Evolutionary conservation across 2,113 vertebrate species (phyloP).

Genomic region (Amazona vittata): DNA sequence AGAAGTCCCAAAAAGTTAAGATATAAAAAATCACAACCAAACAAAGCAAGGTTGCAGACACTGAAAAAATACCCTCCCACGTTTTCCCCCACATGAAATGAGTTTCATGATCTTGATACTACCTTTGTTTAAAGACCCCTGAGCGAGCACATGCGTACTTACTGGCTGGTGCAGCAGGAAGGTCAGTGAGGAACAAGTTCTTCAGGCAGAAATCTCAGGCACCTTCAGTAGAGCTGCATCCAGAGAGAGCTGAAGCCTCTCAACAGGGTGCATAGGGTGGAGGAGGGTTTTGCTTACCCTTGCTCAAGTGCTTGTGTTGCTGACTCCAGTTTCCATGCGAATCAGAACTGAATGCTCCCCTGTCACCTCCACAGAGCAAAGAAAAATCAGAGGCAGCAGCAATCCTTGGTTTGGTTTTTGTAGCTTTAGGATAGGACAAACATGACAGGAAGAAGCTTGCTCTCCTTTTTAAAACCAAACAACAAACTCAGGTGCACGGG

Average conservation of each 20-base stretch:
- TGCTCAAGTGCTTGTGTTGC: not conserved
- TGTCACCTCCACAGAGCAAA: not conserved
- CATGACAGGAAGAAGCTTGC: not conserved
- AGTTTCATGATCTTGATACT: not conserved
- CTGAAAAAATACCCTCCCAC: not conserved
- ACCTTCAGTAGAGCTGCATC: not conserved
- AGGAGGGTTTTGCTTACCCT: not conserved
- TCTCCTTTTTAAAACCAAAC: not conserved
- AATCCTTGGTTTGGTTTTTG: not conserved
- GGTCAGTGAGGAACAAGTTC: not conserved
- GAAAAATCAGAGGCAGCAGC: not conserved
- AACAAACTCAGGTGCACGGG: not conserved
- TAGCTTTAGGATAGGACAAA: not conserved
- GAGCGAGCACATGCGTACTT: not conserved
- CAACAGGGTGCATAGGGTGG: rapidly evolving
- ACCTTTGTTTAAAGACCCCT: not conserved
- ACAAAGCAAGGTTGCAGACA: not conserved
- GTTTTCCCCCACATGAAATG: not conserved
- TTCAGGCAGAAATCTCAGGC: not conserved
- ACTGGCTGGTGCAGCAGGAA: not conserved
- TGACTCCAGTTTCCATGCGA: not conserved
- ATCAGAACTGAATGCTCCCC: not conserved
- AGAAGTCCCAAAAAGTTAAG: not conserved
- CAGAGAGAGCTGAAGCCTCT: not conserved
- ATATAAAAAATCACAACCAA: rapidly evolving